Conservation (phyloP, 2,113 vertebrate genomes). For the Pteronura brasiliensis region DNA sequence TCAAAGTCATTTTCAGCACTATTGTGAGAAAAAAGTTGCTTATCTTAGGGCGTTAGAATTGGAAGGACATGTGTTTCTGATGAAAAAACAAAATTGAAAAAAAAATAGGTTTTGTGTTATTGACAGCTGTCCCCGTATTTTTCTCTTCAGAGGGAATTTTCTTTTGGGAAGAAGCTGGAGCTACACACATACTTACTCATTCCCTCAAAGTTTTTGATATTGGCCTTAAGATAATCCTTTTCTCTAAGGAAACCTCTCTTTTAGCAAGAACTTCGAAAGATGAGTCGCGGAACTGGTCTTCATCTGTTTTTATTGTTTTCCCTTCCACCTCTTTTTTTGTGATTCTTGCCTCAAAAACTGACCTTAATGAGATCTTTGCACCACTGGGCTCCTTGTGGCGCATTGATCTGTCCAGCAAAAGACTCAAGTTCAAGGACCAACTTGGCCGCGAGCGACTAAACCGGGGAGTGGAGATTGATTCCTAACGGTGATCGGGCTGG, state of each 20-base stretch:
- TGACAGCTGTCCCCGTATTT: neutral
- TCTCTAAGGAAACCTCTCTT: neutral
- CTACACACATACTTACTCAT: neutral
- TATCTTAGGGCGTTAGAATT: neutral
- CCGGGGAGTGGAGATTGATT: constrained; percentile 63
- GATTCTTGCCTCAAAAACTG: neutral
- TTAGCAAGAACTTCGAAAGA: constrained; percentile 14
- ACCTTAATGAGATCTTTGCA: neutral
- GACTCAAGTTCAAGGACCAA: constrained; percentile 62
- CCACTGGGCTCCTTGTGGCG: neutral
- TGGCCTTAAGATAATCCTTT: neutral
- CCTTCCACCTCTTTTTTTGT: neutral
- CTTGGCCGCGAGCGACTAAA: constrained; percentile 53
- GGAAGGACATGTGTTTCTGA: neutral
- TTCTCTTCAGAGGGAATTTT: neutral
- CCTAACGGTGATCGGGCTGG: constrained; percentile 57
- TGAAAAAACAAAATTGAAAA: neutral
- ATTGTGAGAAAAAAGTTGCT: neutral
- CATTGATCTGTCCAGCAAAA: neutral
- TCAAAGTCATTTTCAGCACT: neutral
- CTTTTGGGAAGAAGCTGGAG: neutral
- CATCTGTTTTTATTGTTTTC: neutral
- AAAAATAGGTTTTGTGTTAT: neutral
- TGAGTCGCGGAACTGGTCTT: neutral
- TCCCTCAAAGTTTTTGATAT: neutral